phyloP scores from a whole-genome alignment of 1,140 invertebrate genomes.

The Eurosta solidaginis region DNA sequence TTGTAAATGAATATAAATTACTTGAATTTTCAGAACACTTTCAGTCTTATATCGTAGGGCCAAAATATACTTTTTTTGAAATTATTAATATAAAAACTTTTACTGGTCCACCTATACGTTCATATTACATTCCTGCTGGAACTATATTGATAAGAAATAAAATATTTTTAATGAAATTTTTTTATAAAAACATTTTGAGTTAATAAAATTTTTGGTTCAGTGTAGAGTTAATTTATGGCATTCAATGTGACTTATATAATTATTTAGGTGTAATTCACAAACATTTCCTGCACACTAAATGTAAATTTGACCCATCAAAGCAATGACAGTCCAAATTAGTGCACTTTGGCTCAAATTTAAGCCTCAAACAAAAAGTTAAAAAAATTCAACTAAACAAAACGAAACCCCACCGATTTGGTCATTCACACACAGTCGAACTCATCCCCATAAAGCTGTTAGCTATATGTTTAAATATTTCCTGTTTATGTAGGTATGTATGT shows the following conservation, averaged over 20 bases:
- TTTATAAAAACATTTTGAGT: too few species aligned
- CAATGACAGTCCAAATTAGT: slow-evolving; percentile 29
- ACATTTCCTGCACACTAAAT: not conserved
- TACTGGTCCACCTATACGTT: too few species aligned
- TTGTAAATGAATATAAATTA: too few species aligned
- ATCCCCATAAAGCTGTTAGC: not conserved
- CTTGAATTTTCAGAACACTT: too few species aligned
- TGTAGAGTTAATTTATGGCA: not conserved
- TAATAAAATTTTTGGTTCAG: too few species aligned
- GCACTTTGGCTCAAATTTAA: not conserved
- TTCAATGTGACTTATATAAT: not conserved
- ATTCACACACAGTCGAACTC: not conserved
- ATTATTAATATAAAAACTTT: too few species aligned
- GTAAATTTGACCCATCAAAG: not conserved
- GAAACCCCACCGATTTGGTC: not conserved
- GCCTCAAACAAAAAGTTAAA: not conserved
- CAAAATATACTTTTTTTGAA: too few species aligned
- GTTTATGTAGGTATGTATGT: too few species aligned
- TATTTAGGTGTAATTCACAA: not conserved
- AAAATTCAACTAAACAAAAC: not conserved
- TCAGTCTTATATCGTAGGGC: too few species aligned
- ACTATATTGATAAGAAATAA: too few species aligned
- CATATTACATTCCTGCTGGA: too few species aligned
- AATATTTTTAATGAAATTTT: too few species aligned
- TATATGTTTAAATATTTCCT: not conserved